Percentiles rank a stretch among this genome's conserved stretches.
These are phyloP conservation scores for Odontesthes bonariensis DNA, from an alignment of 2,113 vertebrate genomes.

Conservation along the genomic window DNA sequence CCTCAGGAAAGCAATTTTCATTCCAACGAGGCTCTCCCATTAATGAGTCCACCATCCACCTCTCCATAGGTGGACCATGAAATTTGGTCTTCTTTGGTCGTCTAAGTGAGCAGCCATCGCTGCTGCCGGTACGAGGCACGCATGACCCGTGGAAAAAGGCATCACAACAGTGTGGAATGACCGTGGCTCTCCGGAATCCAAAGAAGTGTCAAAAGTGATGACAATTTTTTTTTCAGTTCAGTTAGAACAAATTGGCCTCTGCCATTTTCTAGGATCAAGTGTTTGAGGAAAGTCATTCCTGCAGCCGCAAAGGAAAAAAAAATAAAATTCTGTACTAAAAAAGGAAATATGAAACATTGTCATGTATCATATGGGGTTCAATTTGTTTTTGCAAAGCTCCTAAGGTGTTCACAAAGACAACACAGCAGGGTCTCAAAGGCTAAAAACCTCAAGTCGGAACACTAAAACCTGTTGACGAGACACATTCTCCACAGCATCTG, in stretches of 20 bases:
- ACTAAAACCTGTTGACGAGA: not conserved
- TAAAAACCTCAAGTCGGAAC: not conserved
- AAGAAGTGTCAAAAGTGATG: not conserved
- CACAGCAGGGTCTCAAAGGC: not conserved
- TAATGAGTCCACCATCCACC: not conserved
- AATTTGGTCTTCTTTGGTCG: not conserved
- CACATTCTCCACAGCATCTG: not conserved
- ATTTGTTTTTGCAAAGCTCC: slow-evolving; percentile 3
- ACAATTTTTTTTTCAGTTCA: not conserved
- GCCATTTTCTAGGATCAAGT: not conserved
- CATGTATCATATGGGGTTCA: not conserved
- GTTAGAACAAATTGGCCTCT: not conserved
- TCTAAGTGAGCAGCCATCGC: not conserved
- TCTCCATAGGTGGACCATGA: not conserved
- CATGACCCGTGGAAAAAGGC: not conserved
- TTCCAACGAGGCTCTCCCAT: not conserved
- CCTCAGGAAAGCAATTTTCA: not conserved
- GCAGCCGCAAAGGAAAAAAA: not conserved
- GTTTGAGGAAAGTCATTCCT: slow-evolving; percentile 9
- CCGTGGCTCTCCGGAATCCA: not conserved
- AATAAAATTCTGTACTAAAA: too few species aligned
- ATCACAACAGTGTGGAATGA: not conserved
- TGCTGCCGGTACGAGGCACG: not conserved
- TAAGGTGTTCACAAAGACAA: not conserved
- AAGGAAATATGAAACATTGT: too few species aligned